phyloP scores from a whole-genome alignment of 2,888 invertebrate species.

The Podabrus alpinus region DNA sequence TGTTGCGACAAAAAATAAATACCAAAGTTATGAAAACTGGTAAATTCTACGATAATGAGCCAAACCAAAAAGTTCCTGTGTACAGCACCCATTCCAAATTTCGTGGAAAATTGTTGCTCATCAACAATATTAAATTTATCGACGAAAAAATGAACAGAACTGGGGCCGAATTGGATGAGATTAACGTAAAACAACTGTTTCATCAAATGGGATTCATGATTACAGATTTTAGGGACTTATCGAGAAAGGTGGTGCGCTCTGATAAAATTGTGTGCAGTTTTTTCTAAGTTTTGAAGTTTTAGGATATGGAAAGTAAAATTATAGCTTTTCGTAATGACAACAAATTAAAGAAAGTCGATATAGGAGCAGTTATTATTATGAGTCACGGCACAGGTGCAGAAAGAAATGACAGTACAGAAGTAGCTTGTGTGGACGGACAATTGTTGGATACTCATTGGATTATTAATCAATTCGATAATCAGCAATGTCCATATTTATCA shows the following conservation, averaged over 20 bases:
- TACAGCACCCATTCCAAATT: slow-evolving; percentile 43
- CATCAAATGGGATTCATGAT: slow-evolving; percentile 63
- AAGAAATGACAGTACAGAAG: slow-evolving; percentile 59
- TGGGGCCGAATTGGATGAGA: slow-evolving; percentile 66
- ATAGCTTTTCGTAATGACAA: slow-evolving; percentile 51
- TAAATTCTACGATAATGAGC: slow-evolving; percentile 25
- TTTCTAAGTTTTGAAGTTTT: slow-evolving; percentile 11
- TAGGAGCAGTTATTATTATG: slow-evolving; percentile 68
- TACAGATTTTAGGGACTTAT: slow-evolving; percentile 55
- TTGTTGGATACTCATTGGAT: slow-evolving; percentile 60
- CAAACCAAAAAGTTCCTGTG: slow-evolving; percentile 36
- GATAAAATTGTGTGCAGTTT: not conserved
- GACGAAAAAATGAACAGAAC: slow-evolving; percentile 46
- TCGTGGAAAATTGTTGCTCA: slow-evolving; percentile 46
- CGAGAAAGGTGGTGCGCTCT: slow-evolving; percentile 47
- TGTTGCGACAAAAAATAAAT: not conserved
- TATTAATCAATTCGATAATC: slow-evolving; percentile 63
- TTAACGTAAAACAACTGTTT: slow-evolving; percentile 64
- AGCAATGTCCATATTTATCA: slow-evolving; percentile 58
- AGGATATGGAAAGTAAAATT: slow-evolving; percentile 54
- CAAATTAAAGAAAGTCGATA: slow-evolving; percentile 59
- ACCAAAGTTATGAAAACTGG: slow-evolving; percentile 13
- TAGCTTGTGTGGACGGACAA: slow-evolving; percentile 64
- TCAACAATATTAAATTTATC: slow-evolving; percentile 50
- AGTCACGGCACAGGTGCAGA: slow-evolving; percentile 65